Evolutionary conservation across 2,888 invertebrate species (phyloP), one percentile per base, ranked within the genome.

Genomic region (Sericinus montela): DNA sequence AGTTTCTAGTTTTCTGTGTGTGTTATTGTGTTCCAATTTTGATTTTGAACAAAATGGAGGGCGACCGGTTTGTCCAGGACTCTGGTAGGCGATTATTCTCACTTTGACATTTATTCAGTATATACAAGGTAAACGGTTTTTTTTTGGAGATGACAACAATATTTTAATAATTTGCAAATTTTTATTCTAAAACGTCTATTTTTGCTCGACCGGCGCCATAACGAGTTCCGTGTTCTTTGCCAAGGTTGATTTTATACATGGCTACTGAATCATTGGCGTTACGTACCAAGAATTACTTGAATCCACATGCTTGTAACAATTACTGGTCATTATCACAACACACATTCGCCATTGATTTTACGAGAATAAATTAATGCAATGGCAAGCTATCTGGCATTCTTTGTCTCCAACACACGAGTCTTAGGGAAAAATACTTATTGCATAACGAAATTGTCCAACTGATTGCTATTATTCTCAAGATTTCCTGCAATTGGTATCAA

Each of bases 81-180:
- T 16, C 19, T 23, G 30, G 42, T 42, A 32, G 37, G 13, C 8
- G 42, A 23, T 42, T 37, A 37, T 29, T 37, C 10, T 32, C 30
- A 32, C 16, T 42, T 32, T 48, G 48, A 48, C 48, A 48, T 48
- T 48, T 38, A 30, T 14, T 13, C 16, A n/a, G 7, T 13, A 30
- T 37, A 28, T 32, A 25, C n/a, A 38, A 15, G 6, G 48, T 37
- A 43, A 37, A 38, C 15, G 23, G 23, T 43, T 48, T 41, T 30
- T 23, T 29, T n/a, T n/a, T n/a, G n/a, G 37, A 30, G 3, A 10
- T 29, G 35, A 32, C 19, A 11, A 37, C 10, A 6, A 11, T 13
- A 38, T 39, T 5, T 30, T 39, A 40, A 41, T 16, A 37, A 41
- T 47, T 14, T 1, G 11, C 35, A 19, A 41, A 28, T 28, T 30